Percentiles rank a stretch among this genome's conserved stretches.
These are phyloP conservation scores for Neoitamus cyanurus DNA, from an alignment of 2,888 invertebrate genomes.

Conservation along the genomic window DNA sequence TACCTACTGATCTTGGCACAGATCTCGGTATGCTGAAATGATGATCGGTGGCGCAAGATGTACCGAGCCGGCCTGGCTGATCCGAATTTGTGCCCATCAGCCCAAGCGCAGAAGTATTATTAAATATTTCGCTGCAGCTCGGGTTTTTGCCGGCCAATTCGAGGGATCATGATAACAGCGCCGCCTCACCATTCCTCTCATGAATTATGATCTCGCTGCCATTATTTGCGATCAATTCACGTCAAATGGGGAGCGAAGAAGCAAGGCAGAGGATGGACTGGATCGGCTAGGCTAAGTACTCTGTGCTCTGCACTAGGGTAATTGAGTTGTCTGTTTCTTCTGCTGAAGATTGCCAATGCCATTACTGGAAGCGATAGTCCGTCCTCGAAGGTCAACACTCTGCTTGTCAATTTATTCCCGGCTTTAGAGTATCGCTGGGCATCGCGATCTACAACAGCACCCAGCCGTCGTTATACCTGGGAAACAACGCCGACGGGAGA, in stretches of 20 bases:
- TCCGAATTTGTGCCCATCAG: background rate
- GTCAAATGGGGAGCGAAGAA: conserved; percentile 21
- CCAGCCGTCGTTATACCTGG: background rate
- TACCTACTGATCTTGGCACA: background rate
- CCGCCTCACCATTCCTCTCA: background rate
- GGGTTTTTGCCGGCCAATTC: background rate
- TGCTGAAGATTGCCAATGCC: background rate
- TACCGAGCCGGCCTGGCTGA: background rate
- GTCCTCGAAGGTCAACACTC: conserved; percentile 30
- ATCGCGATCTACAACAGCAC: background rate
- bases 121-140: conserved; percentile 16
- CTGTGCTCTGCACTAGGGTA: conserved; percentile 4
- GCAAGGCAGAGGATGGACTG: background rate
- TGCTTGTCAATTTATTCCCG: conserved; percentile 16
- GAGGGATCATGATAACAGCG: conserved; percentile 31
- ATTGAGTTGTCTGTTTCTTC: conserved; percentile 29
- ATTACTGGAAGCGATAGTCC: conserved; percentile 34
- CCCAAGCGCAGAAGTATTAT: conserved; percentile 17
- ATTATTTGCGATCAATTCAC: conserved; percentile 39
- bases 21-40: background rate
- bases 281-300: background rate
- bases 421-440: background rate
- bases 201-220: conserved; percentile 11
- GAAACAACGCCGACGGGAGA: background rate
- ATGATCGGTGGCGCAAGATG: background rate